Base-by-base conservation (phyloP, 2,797 vertebrate species). In the Pelobates cultripes region DNA sequence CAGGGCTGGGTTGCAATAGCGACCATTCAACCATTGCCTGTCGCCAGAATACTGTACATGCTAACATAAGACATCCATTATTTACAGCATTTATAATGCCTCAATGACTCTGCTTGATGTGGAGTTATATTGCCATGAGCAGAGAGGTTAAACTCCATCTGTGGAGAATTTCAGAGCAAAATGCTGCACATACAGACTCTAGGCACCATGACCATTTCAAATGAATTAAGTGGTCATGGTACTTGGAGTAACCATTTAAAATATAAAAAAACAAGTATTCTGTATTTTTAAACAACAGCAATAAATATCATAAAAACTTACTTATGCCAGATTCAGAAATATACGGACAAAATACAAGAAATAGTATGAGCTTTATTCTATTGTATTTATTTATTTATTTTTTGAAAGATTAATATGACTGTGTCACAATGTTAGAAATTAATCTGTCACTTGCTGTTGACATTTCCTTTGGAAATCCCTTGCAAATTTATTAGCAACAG, bases 361-460 rank as follows among this genome's bases (percentile, higher is more conserved):
- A 6, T 40, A 70, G 47, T 6, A 51, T 6, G 55, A 57, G 55
- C 4, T 57, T 57, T 57, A 4, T 12, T 57, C 13, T 12, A 10
- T 51, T 28, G 28, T 28, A 6, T 57, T 14, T 12, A 57, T 12
- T 12, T 57, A 15, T 79, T 63, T 43, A 73, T 63, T 69, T 64
- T 70, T 4, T 79, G 77, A 83, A 78, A 75, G 45, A 75, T 75
- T 69, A 75, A 75, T 79, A 71, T 75, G 55, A 66, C 72, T 53
- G 63, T 66, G 75, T 44, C 4, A 73, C 15, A 45, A 74, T 64
- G 61, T 70, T 70, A 75, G 70, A 83, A 83, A 75, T 79, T 43
- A 83, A 51, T 64, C 66, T 83, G 81, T 83, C 76, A 79, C 78
- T 75, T 53, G 55, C 66, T 79, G 76, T 78, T 78, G 64, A 83